Conservation (phyloP, 2,888 invertebrate genomes). For the Melanophora roralis region DNA sequence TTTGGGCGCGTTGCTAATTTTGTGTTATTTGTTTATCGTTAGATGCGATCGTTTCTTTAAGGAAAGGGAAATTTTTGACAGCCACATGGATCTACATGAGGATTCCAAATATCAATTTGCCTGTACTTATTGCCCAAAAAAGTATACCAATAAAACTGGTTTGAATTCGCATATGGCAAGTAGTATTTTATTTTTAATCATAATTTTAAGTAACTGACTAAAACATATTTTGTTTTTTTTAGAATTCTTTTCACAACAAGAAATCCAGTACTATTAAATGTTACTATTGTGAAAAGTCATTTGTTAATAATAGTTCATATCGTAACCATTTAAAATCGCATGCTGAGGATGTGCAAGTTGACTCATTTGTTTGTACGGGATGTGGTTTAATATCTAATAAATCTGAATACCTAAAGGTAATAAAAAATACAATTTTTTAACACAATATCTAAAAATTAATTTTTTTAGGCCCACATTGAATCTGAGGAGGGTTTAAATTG, state of each 20-base stretch:
- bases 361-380: constrained; percentile 65
- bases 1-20: not conserved
- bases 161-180: constrained; percentile 69
- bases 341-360: constrained; percentile 64
- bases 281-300: constrained; percentile 52
- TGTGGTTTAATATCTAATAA: constrained; percentile 71
- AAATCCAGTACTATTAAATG: no score
- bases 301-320: constrained; percentile 61
- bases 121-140: constrained; percentile 65
- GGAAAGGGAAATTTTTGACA: constrained; percentile 56
- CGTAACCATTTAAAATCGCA: constrained; percentile 71
- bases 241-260: constrained; percentile 26
- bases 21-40: no score
- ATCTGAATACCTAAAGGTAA: constrained; percentile 65
- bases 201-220: no score
- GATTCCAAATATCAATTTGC: constrained; percentile 62
- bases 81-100: constrained; percentile 66
- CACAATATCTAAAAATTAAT: not conserved
- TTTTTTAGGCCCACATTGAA: constrained; percentile 51
- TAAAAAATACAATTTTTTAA: not conserved
- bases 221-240: no score
- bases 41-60: constrained; percentile 73
- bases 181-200: no score
- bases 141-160: constrained; percentile 65
- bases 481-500: constrained; percentile 41